Evolutionary conservation across 2,888 invertebrate species (phyloP), one percentile per base, ranked within the genome.

Genomic region (Diaperis boleti): DNA sequence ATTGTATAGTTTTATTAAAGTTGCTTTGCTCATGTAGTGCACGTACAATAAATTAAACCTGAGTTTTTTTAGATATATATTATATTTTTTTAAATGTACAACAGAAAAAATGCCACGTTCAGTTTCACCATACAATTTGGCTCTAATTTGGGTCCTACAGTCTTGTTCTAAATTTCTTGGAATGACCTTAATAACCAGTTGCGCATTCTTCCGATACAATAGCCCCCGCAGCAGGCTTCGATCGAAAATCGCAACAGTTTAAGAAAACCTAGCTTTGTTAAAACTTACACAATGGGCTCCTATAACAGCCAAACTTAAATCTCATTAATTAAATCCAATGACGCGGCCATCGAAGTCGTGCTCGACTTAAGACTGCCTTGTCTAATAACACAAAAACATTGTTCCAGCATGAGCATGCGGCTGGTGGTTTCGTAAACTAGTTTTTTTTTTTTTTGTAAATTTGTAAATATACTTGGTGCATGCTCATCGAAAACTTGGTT

Each of bases 351-450:
- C 20, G 14, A 14, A 45, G 45, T 13, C 29, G 26, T 29, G 49
- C 49, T 35, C 49, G 49, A 49, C 31, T 49, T 33, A 13, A n/a
- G 20, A 15, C 15, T 20, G 20, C 20, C 14, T 3, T 14, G 5
- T n/a, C 17, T n/a, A 2, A 11, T 45, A 60, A 76, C 76, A 76
- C 76, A 74, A 74, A 74, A 74, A 74, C 75, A 72, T 67, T 66
- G 72, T 75, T 76, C 73, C 69, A 65, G 76, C 75, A 76, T 74
- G 76, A 71, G 74, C 75, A 76, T 76, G 75, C 69, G 69, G 67
- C 60, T 56, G 65, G 26, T 59, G 45, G 45, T 44, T 54, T 54
- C 18, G 54, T 42, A 39, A 37, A 49, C 8, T 10, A 59, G 15
- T 35, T 49, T 29, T 11, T 14, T 41, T 41, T 15, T 59, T 52